These are phyloP conservation scores for Irena cyanogastra DNA, from an alignment of 2,113 vertebrate species.

Conservation along the genomic window DNA sequence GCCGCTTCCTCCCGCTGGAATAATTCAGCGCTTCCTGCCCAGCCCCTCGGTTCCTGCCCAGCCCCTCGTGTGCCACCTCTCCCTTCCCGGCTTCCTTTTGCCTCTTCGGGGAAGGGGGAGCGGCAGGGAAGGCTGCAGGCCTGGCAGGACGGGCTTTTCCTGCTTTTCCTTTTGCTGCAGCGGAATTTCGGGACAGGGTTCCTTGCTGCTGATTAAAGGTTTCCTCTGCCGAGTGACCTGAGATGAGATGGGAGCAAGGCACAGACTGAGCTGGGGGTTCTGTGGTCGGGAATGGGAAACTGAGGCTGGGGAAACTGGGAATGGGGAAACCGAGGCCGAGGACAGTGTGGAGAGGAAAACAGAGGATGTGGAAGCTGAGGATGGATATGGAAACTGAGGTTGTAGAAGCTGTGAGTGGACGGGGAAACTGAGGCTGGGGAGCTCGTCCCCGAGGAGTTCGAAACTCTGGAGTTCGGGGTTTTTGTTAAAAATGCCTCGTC, in stretches of 20 bases:
- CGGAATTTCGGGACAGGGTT: not conserved
- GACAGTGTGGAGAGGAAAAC: not conserved
- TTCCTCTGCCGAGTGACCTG: not conserved
- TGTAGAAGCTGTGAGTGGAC: not conserved
- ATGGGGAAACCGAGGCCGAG: not conserved
- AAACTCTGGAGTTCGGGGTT: not conserved
- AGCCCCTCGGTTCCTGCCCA: not conserved
- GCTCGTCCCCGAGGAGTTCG: not conserved
- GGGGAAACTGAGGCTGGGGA: not conserved
- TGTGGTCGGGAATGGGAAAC: rapidly evolving
- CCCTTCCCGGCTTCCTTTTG: not conserved
- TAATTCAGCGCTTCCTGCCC: not conserved
- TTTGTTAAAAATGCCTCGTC: constrained; percentile 20
- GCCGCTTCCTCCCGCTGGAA: not conserved
- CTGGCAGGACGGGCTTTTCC: constrained; percentile 38
- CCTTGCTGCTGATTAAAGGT: constrained; percentile 23
- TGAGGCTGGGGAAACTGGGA: not conserved
- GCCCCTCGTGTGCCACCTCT: not conserved
- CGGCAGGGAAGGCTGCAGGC: not conserved
- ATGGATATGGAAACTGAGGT: not conserved
- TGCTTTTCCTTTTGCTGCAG: not conserved
- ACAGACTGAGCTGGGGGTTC: not conserved
- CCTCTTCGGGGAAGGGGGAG: not conserved
- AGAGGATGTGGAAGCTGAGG: rapidly evolving
- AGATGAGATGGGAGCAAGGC: not conserved